Percentiles rank a stretch among this genome's conserved stretches.
Conservation (phyloP, 1,140 invertebrate species). For the Radopholus similis region DNA sequence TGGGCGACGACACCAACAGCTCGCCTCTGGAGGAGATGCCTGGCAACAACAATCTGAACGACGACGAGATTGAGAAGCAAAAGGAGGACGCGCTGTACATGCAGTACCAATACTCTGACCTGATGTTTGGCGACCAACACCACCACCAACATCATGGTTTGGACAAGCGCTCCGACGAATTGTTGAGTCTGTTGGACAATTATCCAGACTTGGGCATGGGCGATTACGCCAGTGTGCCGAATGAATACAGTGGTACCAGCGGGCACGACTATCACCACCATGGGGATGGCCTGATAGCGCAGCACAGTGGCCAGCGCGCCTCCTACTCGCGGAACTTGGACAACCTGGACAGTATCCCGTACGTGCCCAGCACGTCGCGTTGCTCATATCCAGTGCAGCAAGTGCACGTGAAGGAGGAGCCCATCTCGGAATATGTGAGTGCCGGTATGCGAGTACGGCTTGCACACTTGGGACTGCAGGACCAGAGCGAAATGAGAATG, state of each 20-base stretch:
- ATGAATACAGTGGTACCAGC: not conserved
- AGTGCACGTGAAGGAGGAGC: constrained; percentile 14
- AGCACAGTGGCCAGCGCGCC: too few relatives aligned
- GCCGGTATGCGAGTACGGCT: too few relatives aligned
- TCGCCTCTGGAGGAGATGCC: constrained; percentile 10
- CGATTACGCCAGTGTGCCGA: constrained; percentile 3
- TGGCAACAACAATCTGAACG: not conserved
- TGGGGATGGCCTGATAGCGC: not conserved
- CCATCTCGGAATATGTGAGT: constrained; percentile 7
- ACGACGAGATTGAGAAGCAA: constrained; percentile 16
- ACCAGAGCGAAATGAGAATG: not conserved
- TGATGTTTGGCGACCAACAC: constrained; percentile 1
- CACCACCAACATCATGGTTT: constrained; percentile 1
- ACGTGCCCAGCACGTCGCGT: constrained; percentile 5
- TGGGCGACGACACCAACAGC: constrained; percentile 1
- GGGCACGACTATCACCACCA: not conserved
- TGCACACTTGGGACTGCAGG: not conserved
- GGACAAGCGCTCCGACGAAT: not conserved
- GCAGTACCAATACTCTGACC: constrained; percentile 10
- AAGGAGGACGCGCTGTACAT: constrained; percentile 16
- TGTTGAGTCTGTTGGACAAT: not conserved
- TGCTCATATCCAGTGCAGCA: not conserved
- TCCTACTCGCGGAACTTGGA: not conserved
- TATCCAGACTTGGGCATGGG: constrained; percentile 2
- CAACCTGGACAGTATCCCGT: not conserved